Evolutionary conservation across 1,140 invertebrate species (phyloP).

Genomic region (Mactra quadrangularis): DNA sequence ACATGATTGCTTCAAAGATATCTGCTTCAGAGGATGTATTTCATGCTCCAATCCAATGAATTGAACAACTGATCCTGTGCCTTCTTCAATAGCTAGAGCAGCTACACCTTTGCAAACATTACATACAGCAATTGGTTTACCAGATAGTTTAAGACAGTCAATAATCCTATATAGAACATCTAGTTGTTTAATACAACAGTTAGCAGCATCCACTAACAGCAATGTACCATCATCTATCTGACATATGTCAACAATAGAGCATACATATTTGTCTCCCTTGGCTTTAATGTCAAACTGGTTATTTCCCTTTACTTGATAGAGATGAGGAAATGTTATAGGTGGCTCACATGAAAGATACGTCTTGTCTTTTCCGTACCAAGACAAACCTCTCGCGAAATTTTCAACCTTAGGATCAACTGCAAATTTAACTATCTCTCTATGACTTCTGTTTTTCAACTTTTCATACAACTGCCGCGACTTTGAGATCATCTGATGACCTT

Average conservation of each 20-base stretch:
- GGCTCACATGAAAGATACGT: constrained; percentile 57
- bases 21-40: background rate
- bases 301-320: constrained; percentile 34
- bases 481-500: background rate
- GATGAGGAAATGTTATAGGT: constrained; percentile 37
- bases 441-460: background rate
- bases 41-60: constrained; percentile 6
- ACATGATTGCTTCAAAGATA: constrained; percentile 13
- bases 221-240: constrained; percentile 48
- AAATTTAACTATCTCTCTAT: constrained; percentile 45
- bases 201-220: constrained; percentile 26
- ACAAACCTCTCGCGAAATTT: constrained; percentile 39
- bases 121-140: background rate
- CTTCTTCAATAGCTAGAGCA: constrained; percentile 7
- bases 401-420: constrained; percentile 56
- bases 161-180: constrained; percentile 42
- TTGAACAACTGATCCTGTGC: constrained; percentile 2
- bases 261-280: constrained; percentile 45
- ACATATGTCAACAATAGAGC: constrained; percentile 24
- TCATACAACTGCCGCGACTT: constrained; percentile 5
- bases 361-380: constrained; percentile 53
- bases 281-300: constrained; percentile 43
- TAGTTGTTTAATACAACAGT: constrained; percentile 45
- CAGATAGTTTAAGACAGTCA: constrained; percentile 20
- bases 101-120: background rate